Percentiles rank a stretch among this genome's conserved stretches.
These are phyloP conservation scores for Trematomus bernacchii DNA, from an alignment of 2,797 vertebrate genomes.

Conservation along the genomic window DNA sequence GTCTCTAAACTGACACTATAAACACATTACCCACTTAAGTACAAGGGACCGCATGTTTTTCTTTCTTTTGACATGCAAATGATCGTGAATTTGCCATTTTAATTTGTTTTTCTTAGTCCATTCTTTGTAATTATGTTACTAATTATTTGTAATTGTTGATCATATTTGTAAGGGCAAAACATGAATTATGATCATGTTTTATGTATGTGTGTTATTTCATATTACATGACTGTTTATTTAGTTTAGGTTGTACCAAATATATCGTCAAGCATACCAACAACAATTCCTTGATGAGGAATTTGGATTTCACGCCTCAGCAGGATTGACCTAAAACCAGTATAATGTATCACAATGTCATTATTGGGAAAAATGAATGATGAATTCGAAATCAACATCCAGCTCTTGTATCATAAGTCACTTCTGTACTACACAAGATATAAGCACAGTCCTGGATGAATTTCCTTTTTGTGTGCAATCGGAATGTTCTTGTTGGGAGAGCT, in stretches of 20 bases:
- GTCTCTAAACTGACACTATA: conserved; percentile 67
- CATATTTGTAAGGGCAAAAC: conserved; percentile 70
- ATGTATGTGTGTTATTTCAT: conserved; percentile 64
- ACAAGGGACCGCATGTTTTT: conserved; percentile 68
- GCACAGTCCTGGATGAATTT: conserved; percentile 21
- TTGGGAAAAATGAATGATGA: conserved; percentile 38
- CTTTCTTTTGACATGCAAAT: conserved; percentile 47
- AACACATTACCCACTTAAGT: conserved; percentile 59
- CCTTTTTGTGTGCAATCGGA: conserved; percentile 33
- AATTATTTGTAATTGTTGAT: conserved; percentile 78
- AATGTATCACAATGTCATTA: conserved; percentile 43
- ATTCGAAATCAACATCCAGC: conserved; percentile 34
- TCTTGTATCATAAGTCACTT: conserved; percentile 27
- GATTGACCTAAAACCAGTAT: conserved; percentile 47
- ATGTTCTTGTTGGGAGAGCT: conserved; percentile 35
- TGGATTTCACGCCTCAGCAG: conserved; percentile 42
- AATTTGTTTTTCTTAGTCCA: conserved; percentile 52
- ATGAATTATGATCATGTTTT: conserved; percentile 65
- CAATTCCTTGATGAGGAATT: conserved; percentile 51
- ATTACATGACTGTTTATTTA: conserved; percentile 56
- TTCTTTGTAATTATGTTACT: conserved; percentile 71
- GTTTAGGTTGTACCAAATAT: conserved; percentile 70
- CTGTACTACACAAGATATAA: conserved; percentile 42
- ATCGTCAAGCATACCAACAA: conserved; percentile 47
- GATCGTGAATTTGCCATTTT: conserved; percentile 55